Evolutionary conservation across 1,140 invertebrate species (phyloP), one percentile per base, ranked within the genome.

Genomic region (Patella vulgata): DNA sequence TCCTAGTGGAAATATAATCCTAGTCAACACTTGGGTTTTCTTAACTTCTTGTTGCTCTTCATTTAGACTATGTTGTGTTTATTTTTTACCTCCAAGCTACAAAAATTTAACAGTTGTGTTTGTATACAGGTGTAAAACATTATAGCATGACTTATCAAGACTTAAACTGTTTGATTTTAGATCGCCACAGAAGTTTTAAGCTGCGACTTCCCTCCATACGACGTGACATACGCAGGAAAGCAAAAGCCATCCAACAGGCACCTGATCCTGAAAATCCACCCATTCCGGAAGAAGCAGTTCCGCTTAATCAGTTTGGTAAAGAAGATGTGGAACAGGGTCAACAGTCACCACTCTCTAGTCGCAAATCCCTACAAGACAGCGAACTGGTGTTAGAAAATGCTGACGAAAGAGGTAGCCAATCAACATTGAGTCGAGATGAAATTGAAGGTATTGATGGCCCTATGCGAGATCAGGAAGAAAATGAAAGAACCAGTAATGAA

Each of bases 171-270:
- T n/a, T 44, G 39, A 44, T 58, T 47, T 66, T 66, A 82, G 82
- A 74, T 74, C 77, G 79, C 23, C 79, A 81, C 57, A 70, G 73
- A 59, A 83, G 79, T 66, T 81, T 83, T 61, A 76, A 77, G 31
- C 69, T 83, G 9, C 77, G 80, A 2, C 72, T 83, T 21, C 82
- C 80, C 17, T 80, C 80, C 39, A 80, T 83, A 43, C 63, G 80
- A 28, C 68, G 74, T 21, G 78, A 81, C 59, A 68, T 80, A 25
- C 63, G 70, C 17, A 48, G 59, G 27, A 67, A 68, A 51, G 55
- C 61, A 27, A 75, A 69, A 60, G 51, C 61, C 46, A 59, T 66
- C 39, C 65, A 74, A 1, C 59, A 62, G 9, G 39, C 53, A 27
- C 59, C 63, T 11, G 79, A 75, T 42, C 70, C 78, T 8, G 77